Conservation (phyloP, 2,113 vertebrate species). For the Pollimyrus isidori region DNA sequence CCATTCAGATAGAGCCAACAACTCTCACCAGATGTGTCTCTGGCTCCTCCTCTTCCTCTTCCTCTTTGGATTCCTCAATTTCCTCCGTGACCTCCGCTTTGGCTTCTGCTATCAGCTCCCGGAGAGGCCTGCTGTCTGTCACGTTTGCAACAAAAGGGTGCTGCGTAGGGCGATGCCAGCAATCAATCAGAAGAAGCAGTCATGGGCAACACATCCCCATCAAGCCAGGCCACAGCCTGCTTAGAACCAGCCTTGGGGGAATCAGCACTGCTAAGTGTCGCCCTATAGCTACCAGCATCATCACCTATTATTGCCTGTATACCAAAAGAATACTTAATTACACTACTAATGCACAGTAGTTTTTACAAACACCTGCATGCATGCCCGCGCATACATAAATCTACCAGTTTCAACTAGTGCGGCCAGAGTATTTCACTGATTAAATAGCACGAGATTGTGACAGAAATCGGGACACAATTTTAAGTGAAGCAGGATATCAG, state of each 20-base stretch:
- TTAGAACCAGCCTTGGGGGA: neutral
- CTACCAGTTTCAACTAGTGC: neutral
- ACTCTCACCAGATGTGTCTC: conserved; percentile 76
- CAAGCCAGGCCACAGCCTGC: neutral
- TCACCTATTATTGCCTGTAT: neutral
- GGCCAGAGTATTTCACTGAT: neutral
- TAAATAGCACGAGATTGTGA: neutral
- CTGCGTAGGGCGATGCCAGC: conserved; percentile 44
- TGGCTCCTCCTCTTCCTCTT: conserved; percentile 76
- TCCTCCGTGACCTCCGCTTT: conserved; percentile 97
- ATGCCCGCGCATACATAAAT: neutral
- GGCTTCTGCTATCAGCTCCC: conserved; percentile 91
- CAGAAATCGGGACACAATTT: neutral
- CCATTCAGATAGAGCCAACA: neutral
- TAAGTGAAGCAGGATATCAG: neutral
- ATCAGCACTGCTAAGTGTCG: neutral
- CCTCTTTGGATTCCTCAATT: conserved; percentile 92
- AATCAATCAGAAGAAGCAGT: neutral
- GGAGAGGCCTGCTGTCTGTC: conserved; percentile 76
- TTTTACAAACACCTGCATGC: neutral
- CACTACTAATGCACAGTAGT: neutral
- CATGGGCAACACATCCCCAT: neutral
- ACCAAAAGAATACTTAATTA: neutral
- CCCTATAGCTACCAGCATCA: neutral
- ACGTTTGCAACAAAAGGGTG: conserved; percentile 87